Base-by-base conservation (phyloP, 2,113 vertebrate species). In the Dascyllus trimaculatus region DNA sequence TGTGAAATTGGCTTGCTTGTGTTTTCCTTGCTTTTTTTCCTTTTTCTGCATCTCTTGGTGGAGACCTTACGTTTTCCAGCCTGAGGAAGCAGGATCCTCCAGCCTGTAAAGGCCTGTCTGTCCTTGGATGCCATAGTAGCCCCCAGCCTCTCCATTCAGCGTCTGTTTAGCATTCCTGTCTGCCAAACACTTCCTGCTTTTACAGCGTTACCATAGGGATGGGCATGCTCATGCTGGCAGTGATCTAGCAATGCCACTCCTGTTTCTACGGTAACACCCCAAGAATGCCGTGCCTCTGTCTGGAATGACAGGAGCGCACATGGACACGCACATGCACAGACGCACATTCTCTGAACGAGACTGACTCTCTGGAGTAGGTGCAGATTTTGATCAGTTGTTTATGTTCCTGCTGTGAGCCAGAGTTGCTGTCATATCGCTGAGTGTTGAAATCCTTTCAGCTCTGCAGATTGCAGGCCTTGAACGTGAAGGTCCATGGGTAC, bases 141-240 rank as follows among this genome's bases (percentile, higher is more conserved):
- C 62, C 40, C 19, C 21, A 24, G 59, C n/a, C 22, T 65, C 17
- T 29, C 45, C 53, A 63, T 75, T 85, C 64, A 74, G 51, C 51
- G 58, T 45, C 70, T 71, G 49, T 58, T 84, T 66, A 78, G 74
- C 85, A 88, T 92, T 91, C 91, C 85, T 89, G 69, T 75, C 81
- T 71, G 66, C 77, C 60, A 54, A 77, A 86, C 85, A 77, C 75
- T 85, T 86, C 78, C 78, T 90, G 72, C 76, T 87, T 88, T 85
- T 54, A 52, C 75, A 59, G 56, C 54, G 74, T 88, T 86, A 26
- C 79, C 49, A 48, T 79, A 58, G 85, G 40, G 68, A 88, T 52
- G 67, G 75, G 79, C 86, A 58, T 85, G 85, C 79, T 77, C 75
- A 78, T 57, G 59, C 88, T 69, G 63, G 77, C 57, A 53, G 29